Evolutionary conservation across 30 jellyfish, hydroid and myxozoan species (phyloP), one percentile per base, ranked within the genome.

Genomic region (Haliclystus octoradiatus): DNA sequence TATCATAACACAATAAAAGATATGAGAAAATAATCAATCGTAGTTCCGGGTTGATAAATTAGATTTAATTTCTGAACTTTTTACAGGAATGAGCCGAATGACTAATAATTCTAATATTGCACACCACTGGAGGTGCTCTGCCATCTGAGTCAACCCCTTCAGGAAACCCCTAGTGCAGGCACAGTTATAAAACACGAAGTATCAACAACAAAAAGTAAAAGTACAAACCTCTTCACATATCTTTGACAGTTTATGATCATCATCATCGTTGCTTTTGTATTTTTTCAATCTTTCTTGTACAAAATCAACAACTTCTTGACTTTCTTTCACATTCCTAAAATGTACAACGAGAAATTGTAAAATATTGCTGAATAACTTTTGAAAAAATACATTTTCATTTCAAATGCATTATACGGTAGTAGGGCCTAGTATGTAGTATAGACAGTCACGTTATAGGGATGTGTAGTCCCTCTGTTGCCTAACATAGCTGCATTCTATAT

Each of bases 161-260:
- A n/a, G n/a, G n/a, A n/a, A n/a, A n/a, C n/a, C n/a, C n/a, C n/a
- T n/a, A n/a, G n/a, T n/a, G n/a, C n/a, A n/a, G n/a, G n/a, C n/a
- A n/a, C n/a, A n/a, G n/a, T n/a, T n/a, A n/a, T n/a, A n/a, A n/a
- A n/a, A n/a, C n/a, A n/a, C n/a, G n/a, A n/a, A n/a, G n/a, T 40
- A 9, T 5, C 57, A 40, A 5, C 57, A 5, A 40, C 57, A 40
- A 40, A 40, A 53, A 5, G 30, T 13, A 5, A 24, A n/a, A 27
- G 12, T n/a, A 24, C 68, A 5, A 62, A 84, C 96, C 93, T 84
- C 84, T 72, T 84, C 96, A 46, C 96, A 84, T 15, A 84, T 84
- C 34, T 66, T 72, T 26, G 96, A 84, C 30, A 84, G 72, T 35
- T 79, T 67, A 2, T 69, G 32, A 19, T 67, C 65, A 31, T 79